These are phyloP conservation scores for Macroramphosus scolopax DNA, from an alignment of 2,797 vertebrate genomes.

Conservation along the genomic window DNA sequence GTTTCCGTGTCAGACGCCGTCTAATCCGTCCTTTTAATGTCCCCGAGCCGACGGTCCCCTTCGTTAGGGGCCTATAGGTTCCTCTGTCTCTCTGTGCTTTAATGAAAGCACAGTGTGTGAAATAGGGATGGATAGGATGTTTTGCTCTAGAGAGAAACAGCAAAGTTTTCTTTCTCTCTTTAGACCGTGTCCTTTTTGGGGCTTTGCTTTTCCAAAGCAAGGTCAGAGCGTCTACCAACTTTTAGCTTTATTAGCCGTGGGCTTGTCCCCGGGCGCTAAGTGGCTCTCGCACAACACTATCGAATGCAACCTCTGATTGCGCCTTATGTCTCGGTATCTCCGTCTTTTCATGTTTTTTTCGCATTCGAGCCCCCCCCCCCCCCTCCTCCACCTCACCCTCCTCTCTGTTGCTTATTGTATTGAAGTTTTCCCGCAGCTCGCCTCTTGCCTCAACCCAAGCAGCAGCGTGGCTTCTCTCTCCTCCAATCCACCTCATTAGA, in stretches of 20 bases:
- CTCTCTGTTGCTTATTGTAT: slow-evolving; percentile 55
- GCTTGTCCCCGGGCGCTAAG: slow-evolving; percentile 71
- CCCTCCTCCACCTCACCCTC: slow-evolving; percentile 48
- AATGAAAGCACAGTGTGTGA: slow-evolving; percentile 67
- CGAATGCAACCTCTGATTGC: slow-evolving; percentile 68
- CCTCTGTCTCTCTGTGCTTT: slow-evolving; percentile 54
- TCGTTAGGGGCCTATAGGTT: slow-evolving; percentile 70
- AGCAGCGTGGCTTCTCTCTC: slow-evolving; percentile 53
- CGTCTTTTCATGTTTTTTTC: slow-evolving; percentile 61
- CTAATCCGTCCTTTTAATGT: slow-evolving; percentile 72
- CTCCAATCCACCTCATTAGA: slow-evolving; percentile 76
- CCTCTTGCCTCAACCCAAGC: slow-evolving; percentile 54
- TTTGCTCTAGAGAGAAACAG: slow-evolving; percentile 67
- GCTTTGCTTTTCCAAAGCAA: slow-evolving; percentile 70
- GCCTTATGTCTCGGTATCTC: slow-evolving; percentile 62
- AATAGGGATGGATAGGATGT: slow-evolving; percentile 54
- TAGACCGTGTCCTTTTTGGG: slow-evolving; percentile 74
- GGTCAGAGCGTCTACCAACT: slow-evolving; percentile 71
- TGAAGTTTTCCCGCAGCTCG: slow-evolving; percentile 61
- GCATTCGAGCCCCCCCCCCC: too few relatives aligned
- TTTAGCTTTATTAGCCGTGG: slow-evolving; percentile 73
- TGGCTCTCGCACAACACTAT: slow-evolving; percentile 64
- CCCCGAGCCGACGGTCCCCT: slow-evolving; percentile 56
- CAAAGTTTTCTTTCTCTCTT: slow-evolving; percentile 55
- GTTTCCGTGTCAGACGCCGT: slow-evolving; percentile 66